Evolutionary conservation across 2,797 vertebrate species (phyloP).

Genomic region (Antrozous pallidus): DNA sequence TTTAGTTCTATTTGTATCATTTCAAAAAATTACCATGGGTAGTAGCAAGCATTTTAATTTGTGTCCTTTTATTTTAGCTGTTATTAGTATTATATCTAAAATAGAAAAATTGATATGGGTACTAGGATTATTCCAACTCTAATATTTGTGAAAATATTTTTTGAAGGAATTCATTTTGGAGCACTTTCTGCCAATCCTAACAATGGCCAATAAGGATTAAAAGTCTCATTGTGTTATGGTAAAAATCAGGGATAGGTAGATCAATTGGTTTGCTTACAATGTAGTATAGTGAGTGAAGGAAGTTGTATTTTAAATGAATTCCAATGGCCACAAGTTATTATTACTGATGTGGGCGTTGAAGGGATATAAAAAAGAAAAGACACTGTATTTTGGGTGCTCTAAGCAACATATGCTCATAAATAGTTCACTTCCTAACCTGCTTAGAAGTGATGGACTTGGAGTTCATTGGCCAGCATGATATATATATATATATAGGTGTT

Average conservation of each 20-base stretch:
- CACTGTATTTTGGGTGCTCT: neutral
- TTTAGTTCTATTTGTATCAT: neutral
- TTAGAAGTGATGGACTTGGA: neutral
- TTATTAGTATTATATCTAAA: neutral
- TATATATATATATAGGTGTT: neutral
- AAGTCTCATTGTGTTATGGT: neutral
- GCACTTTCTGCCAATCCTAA: neutral
- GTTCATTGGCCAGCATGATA: neutral
- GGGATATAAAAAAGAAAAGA: neutral
- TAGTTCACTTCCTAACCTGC: neutral
- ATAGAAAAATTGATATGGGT: neutral
- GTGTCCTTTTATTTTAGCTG: neutral
- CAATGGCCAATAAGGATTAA: neutral
- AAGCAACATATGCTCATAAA: neutral
- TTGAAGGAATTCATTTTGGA: neutral
- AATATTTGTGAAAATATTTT: slow-evolving; percentile 16
- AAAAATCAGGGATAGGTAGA: neutral
- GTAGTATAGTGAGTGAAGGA: neutral
- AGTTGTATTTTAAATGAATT: neutral
- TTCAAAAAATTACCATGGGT: neutral
- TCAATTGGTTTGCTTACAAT: neutral
- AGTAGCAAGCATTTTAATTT: neutral
- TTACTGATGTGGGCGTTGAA: neutral
- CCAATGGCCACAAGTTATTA: neutral
- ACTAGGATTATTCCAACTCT: neutral